These are phyloP conservation scores for Sparus aurata DNA, from an alignment of 2,797 vertebrate genomes.

Conservation along the genomic window DNA sequence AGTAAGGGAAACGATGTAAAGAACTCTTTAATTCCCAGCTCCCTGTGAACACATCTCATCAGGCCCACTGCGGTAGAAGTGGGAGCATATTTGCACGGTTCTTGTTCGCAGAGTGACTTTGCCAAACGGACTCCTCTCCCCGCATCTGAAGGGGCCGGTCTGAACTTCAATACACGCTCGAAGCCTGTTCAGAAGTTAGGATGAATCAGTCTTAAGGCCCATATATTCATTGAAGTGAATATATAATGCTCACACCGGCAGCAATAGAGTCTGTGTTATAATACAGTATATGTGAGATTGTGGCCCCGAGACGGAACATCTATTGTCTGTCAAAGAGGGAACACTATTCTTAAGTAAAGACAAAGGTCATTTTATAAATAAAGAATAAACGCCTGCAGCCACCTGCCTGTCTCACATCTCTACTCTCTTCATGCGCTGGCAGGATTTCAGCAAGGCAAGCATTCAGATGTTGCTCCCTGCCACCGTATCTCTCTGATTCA, in stretches of 20 bases:
- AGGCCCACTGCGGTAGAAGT: neutral
- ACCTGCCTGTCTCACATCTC: slow-evolving; percentile 20
- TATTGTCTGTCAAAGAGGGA: neutral
- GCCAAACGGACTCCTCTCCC: slow-evolving; percentile 16
- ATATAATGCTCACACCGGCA: neutral
- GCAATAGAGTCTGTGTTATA: slow-evolving; percentile 7
- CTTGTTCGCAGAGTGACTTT: slow-evolving; percentile 20
- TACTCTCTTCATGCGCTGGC: slow-evolving; percentile 10
- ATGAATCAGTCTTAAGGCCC: slow-evolving; percentile 13
- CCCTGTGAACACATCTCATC: neutral
- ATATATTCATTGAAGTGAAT: slow-evolving; percentile 6
- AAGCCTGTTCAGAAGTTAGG: slow-evolving; percentile 7
- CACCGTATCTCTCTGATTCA: slow-evolving; percentile 57
- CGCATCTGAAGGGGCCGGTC: slow-evolving; percentile 11
- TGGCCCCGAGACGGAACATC: slow-evolving; percentile 10
- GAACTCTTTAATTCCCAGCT: neutral
- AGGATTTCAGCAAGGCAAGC: slow-evolving; percentile 53
- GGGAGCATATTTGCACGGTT: slow-evolving; percentile 22
- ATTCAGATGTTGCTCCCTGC: slow-evolving; percentile 44
- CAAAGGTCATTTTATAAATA: slow-evolving; percentile 28
- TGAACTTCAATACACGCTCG: slow-evolving; percentile 28
- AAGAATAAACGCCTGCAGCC: slow-evolving; percentile 26
- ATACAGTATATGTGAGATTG: neutral
- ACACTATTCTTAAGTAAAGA: neutral
- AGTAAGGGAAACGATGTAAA: neutral